Evolutionary conservation across 2,797 vertebrate genomes (phyloP).

Genomic region (Takifugu ocellatus): DNA sequence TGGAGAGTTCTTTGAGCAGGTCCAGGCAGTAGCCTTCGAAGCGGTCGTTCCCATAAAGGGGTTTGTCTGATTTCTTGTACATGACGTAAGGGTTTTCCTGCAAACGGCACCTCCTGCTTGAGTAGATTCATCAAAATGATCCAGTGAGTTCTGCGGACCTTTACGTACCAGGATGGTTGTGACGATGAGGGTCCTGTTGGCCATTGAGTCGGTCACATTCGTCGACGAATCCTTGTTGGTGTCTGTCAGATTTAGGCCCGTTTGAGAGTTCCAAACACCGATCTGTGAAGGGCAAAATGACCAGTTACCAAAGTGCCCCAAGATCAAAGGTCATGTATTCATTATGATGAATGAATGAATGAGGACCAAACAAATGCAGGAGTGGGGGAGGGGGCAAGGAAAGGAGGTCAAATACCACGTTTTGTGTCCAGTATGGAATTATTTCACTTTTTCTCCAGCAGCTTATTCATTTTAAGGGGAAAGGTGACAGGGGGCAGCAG

Average conservation of each 20-base stretch:
- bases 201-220: slow-evolving; percentile 90
- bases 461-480: slow-evolving; percentile 11
- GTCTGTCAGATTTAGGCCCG: slow-evolving; percentile 93
- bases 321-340: not conserved
- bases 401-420: slow-evolving; percentile 7
- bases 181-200: slow-evolving; percentile 93
- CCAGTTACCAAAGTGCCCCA: slow-evolving; percentile 9
- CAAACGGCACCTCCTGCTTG: slow-evolving; percentile 15
- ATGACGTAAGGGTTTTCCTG: slow-evolving; percentile 99
- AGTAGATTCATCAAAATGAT: not conserved
- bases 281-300: slow-evolving; percentile 74
- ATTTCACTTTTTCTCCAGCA: slow-evolving; percentile 29
- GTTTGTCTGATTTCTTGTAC: slow-evolving; percentile 98
- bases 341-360: slow-evolving; percentile 4
- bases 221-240: slow-evolving; percentile 83
- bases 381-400: slow-evolving; percentile 13
- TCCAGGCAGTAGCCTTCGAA: slow-evolving; percentile 98
- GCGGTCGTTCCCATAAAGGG: slow-evolving; percentile 93
- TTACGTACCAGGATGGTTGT: slow-evolving; percentile 95
- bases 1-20: slow-evolving; percentile 93
- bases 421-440: slow-evolving; percentile 13
- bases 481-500: slow-evolving; percentile 26
- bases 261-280: slow-evolving; percentile 95
- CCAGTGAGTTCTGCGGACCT: not conserved
- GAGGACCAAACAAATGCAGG: too few relatives aligned